A percentile compares a stretch with the other conserved stretches of the same genome.
These are phyloP conservation scores for Tonatia bakeri DNA, from an alignment of 2,113 vertebrate genomes.

Conservation along the genomic window DNA sequence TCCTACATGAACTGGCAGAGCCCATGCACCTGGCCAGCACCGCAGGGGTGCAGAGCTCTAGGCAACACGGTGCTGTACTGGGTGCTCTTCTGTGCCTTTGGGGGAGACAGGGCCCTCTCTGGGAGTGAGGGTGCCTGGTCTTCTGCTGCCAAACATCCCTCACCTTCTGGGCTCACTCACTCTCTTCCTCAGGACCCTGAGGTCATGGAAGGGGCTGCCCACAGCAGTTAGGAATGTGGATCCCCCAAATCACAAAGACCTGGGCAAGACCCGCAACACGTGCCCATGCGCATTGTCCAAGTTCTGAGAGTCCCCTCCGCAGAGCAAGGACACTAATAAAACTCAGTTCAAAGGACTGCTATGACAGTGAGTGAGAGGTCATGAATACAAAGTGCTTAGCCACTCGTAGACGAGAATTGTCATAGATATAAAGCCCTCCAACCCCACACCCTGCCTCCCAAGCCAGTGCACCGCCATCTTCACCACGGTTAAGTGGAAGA, in stretches of 20 bases:
- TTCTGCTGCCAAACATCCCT: not conserved
- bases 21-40: not conserved
- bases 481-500: not conserved
- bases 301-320: not conserved
- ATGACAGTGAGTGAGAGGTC: not conserved
- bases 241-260: not conserved
- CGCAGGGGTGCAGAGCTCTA: accelerated
- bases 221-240: not conserved
- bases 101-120: not conserved
- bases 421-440: not conserved
- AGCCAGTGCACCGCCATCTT: not conserved
- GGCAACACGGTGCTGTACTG: accelerated
- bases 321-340: not conserved
- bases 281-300: not conserved
- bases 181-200: not conserved
- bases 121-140: not conserved
- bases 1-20: not conserved
- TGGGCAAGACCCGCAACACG: not conserved
- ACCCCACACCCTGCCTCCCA: not conserved
- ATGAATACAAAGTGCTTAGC: not conserved
- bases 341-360: not conserved
- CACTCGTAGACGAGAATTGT: not conserved
- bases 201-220: not conserved
- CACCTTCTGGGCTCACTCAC: not conserved
- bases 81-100: not conserved